Evolutionary conservation across 2,797 vertebrate species (phyloP), one percentile per base, ranked within the genome.

Genomic region (Simalia tracyae): DNA sequence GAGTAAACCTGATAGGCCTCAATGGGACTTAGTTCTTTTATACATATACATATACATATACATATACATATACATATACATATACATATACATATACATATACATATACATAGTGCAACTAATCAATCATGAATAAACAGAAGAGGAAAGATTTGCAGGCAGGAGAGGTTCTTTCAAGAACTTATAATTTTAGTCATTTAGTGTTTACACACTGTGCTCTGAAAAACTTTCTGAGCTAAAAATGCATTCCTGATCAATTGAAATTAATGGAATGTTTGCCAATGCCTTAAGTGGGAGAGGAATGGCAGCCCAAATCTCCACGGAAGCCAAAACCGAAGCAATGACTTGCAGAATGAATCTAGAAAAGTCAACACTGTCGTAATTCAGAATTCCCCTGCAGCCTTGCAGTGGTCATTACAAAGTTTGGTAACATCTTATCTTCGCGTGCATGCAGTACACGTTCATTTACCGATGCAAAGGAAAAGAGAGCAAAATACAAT

Each of bases 401-500:
- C 8, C 89, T 66, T 93, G 60, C 89, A 86, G 2, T 84, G 63
- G 84, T 42, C 56, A 84, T 84, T 81, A 57, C 84, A 24, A 15
- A 60, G 86, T 91, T 76, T 88, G 5, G 56, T 66, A 5, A 50
- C 3, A 1, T 42, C 91, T 88, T 5, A 12, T 88, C 94, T 97
- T 95, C 91, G 66, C 94, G 95, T 95, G 94, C 96, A 95, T 56
- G 91, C 28, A 0, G 95, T 86, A 91, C 92, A 59, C 93, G 88
- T 0, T 94, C 96, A 94, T 96, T 97, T 96, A 94, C 87, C 92
- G 95, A 90, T 87, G 93, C 95, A 68, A 91, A 90, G 90, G 96
- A 95, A 95, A 94, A 93, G 61, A 93, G 94, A 95, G 94, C 57
- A 94, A 59, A 95, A 87, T 84, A 93, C 90, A 94, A 95, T 5